phyloP scores from a whole-genome alignment of 1,140 invertebrate genomes.

The Drosophila prosaltans region DNA sequence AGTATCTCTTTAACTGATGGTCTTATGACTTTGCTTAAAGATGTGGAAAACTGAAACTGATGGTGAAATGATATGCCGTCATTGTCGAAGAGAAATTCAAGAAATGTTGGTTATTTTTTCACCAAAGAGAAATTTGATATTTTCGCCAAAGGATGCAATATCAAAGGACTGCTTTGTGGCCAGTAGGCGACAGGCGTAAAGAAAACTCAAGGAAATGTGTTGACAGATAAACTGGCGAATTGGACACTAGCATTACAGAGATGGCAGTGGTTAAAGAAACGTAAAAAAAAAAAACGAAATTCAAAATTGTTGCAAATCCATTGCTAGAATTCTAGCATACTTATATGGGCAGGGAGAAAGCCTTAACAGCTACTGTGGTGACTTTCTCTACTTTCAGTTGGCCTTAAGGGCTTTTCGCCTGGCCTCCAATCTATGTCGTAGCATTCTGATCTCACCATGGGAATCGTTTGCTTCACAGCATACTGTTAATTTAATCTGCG shows the following conservation, averaged over 20 bases:
- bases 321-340: conserved; percentile 35
- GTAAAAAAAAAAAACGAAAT: conserved; percentile 19
- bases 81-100: conserved; percentile 44
- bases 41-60: conserved; percentile 22
- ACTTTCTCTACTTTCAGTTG: conserved; percentile 65
- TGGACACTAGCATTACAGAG: conserved; percentile 50
- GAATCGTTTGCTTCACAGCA: conserved; percentile 46
- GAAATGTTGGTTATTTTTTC: conserved; percentile 51
- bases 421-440: conserved; percentile 15
- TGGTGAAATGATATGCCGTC: conserved; percentile 27
- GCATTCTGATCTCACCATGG: conserved; percentile 62
- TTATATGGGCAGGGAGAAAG: conserved; percentile 14
- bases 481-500: conserved; percentile 78
- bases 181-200: conserved; percentile 41
- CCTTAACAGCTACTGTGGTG: conserved; percentile 70
- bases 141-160: conserved; percentile 76
- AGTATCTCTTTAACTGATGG: conserved; percentile 51
- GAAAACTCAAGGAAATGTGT: conserved; percentile 50
- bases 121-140: conserved; percentile 68
- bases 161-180: conserved; percentile 76
- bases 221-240: conserved; percentile 74
- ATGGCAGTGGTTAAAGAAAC: conserved; percentile 23
- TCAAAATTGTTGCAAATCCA: background rate
- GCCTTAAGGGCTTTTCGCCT: conserved; percentile 26
- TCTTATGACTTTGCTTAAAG: conserved; percentile 63